Base-by-base conservation (phyloP, 2,797 vertebrate genomes). In the Todus mexicanus region DNA sequence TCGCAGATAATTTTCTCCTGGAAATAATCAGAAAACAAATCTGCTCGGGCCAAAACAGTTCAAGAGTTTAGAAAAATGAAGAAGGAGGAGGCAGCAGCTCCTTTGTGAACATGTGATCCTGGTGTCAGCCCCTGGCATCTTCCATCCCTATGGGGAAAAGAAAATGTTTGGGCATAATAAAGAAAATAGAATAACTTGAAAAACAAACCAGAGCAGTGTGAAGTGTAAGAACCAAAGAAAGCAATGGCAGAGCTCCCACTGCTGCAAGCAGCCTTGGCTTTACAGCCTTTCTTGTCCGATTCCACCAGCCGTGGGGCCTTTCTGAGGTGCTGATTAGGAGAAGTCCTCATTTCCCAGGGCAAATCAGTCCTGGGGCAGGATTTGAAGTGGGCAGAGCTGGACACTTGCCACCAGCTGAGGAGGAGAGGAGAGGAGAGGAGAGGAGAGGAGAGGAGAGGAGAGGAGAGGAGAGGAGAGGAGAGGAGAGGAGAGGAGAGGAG, bases 121-220 rank as follows among this genome's bases (percentile, higher is more conserved):
- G 33, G 31, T 74, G 68, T 89, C 68, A 78, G 37, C 26, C 85
- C 61, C 73, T 75, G 85, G 89, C 92, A 83, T 75, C 72, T 61
- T 33, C 77, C 51, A 21, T 60, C 77, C 63, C 89, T 61, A 31
- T 71, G 81, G 89, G 85, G 81, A 82, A 91, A 89, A 78, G 81
- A 78, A 86, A 91, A 91, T 91, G 68, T 94, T 88, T 85, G 81
- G 76, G 81, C 48, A 86, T 59, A 71, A 75, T 17, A 75, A 82
- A 89, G 82, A 82, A 89, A 91, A 82, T 7, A 86, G 57, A 91
- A 86, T 65, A 70, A 89, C 77, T 86, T 66, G 81, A 65, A 91
- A 94, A 89, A 65, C 68, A 94, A 89, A 89, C n/a, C 57, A 73
- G 81, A 94, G n/a, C 53, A 83, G 91, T 65, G 84, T 84, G 83